Percentiles rank a stretch among this genome's conserved stretches.
These are phyloP conservation scores for Fabriciana adippe DNA, from an alignment of 2,888 invertebrate species.

Conservation along the genomic window DNA sequence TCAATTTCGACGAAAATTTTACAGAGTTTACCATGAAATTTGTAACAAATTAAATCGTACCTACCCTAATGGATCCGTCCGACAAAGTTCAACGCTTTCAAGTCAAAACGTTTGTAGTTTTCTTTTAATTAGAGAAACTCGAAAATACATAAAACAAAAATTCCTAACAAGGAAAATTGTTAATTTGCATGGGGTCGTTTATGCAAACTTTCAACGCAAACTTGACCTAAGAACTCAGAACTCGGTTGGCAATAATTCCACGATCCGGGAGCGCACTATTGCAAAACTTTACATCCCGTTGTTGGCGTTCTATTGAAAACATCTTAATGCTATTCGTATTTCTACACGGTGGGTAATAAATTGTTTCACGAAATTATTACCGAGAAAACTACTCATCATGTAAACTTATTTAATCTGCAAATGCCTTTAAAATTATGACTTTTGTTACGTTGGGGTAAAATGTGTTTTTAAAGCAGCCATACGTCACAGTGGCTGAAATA, in stretches of 20 bases:
- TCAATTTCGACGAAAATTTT: conserved; percentile 66
- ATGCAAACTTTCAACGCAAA: conserved; percentile 71
- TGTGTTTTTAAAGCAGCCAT: conserved; percentile 41
- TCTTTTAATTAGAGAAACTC: conserved; percentile 52
- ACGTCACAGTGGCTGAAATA: conserved; percentile 40
- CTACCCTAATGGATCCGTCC: conserved; percentile 46
- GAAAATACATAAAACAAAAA: conserved; percentile 53
- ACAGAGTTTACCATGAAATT: conserved; percentile 57
- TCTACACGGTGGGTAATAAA: conserved; percentile 68
- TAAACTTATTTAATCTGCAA: conserved; percentile 74
- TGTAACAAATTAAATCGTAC: conserved; percentile 57
- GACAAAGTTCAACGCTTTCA: conserved; percentile 38
- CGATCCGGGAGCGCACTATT: conserved; percentile 69
- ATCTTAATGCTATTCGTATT: conserved; percentile 70
- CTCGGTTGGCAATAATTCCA: conserved; percentile 74
- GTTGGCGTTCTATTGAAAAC: conserved; percentile 75
- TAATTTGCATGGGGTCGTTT: conserved; percentile 69
- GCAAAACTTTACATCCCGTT: conserved; percentile 73
- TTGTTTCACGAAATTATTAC: conserved; percentile 49
- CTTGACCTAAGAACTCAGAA: conserved; percentile 77
- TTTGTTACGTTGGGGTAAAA: conserved; percentile 51
- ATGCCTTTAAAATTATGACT: conserved; percentile 65
- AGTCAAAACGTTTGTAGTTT: conserved; percentile 47
- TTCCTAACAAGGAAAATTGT: conserved; percentile 55
- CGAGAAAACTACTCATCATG: conserved; percentile 66